Evolutionary conservation across 2,797 vertebrate genomes (phyloP), one percentile per base, ranked within the genome.

Genomic region (Eremophila alpestris): DNA sequence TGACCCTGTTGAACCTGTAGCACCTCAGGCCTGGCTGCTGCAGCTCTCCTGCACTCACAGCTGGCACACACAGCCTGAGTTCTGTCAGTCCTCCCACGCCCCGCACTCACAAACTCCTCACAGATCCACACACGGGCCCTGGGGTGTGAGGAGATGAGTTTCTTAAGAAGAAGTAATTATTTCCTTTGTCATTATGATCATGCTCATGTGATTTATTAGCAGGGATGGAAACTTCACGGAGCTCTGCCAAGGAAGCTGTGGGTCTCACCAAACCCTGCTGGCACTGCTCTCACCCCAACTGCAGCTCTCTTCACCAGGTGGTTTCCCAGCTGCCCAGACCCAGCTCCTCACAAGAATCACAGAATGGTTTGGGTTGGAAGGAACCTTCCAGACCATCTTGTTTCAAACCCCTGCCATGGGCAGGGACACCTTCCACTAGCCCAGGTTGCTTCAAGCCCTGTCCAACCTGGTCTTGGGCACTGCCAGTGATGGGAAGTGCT

Each of bases 101-200:
- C 75, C 3, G 11, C 76, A 56, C 43, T 8, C 58, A 41, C 68
- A 29, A 55, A 58, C 64, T 70, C 85, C 60, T 82, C 45, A 1
- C 70, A 19, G 71, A 88, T 81, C 86, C 22, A 9, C 49, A n/a
- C 52, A n/a, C 19, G 3, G 71, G 38, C 68, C 69, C 58, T 3
- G 16, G 17, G 46, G 11, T 40, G 82, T 0, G 0, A 85, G 13
- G 69, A 83, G 58, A 68, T 5, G 40, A 32, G 49, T 54, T 91
- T 89, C 94, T 82, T 16, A n/a, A 89, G 63, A 81, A 86, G 38
- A 76, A 83, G 88, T 90, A 65, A 84, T 82, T 77, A 41, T 89
- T 96, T 93, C 89, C 89, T 95, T 92, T 92, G 91, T 49, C 75
- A 63, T 94, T 69, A 52, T 48, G 55, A 79, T 87, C 49, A 11